Evolutionary conservation across 1,140 invertebrate species (phyloP).

Genomic region (Phortica variegata): DNA sequence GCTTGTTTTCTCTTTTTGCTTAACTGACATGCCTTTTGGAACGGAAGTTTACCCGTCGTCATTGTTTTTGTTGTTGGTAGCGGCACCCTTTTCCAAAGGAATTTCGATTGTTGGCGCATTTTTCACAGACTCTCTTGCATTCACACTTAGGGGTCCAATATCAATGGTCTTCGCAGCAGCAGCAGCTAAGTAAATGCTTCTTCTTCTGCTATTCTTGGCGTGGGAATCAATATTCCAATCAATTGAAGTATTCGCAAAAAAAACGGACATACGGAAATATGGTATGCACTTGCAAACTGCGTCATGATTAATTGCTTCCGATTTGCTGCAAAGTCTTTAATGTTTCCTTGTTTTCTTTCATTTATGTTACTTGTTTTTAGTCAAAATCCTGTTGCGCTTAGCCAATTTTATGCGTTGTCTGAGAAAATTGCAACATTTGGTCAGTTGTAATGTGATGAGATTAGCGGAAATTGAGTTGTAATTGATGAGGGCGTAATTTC

Average conservation of each 20-base stretch:
- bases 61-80: constrained; percentile 7
- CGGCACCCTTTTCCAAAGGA: constrained; percentile 20
- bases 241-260: constrained; percentile 34
- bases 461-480: no score
- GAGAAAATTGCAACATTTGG: no score
- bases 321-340: constrained; percentile 8
- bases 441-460: no score
- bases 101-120: constrained; percentile 47
- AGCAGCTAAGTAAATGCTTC: constrained; percentile 16
- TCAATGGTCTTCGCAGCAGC: no score
- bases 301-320: constrained; percentile 34
- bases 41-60: neutral
- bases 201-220: constrained; percentile 13
- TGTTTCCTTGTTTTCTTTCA: no score
- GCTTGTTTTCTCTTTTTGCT: constrained; percentile 40
- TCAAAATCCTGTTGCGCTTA: no score
- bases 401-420: no score
- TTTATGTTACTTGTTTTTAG: no score
- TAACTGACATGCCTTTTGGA: constrained; percentile 16
- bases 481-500: no score
- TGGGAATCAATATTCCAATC: constrained; percentile 42
- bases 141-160: no score
- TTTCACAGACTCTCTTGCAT: constrained; percentile 39
- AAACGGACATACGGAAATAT: no score
- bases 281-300: constrained; percentile 28